Conservation (phyloP, 2,888 invertebrate genomes). For the Aleiodes alternator region DNA sequence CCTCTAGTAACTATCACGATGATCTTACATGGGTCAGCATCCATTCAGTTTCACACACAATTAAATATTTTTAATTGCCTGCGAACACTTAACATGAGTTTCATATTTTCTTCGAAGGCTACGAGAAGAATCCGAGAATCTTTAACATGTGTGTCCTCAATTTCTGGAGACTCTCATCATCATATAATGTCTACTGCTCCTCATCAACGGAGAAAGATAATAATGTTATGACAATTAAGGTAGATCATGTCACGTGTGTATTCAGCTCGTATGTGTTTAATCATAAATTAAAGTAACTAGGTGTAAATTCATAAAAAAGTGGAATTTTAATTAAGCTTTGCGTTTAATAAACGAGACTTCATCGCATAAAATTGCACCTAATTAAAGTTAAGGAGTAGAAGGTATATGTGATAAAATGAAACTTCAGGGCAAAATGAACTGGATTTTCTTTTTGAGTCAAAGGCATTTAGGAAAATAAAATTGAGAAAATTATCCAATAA, state of each 20-base stretch:
- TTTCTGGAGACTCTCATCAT: neutral
- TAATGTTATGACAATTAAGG: neutral
- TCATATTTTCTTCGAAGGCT: too few species aligned
- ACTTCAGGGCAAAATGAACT: neutral
- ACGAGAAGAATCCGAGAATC: neutral
- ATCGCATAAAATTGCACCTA: slow-evolving; percentile 9
- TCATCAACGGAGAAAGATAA: neutral
- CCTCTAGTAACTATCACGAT: too few species aligned
- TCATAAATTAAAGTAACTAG: neutral
- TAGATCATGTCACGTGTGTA: neutral
- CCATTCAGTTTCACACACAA: too few species aligned
- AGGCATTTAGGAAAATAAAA: too few species aligned
- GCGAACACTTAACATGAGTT: too few species aligned
- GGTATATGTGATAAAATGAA: neutral
- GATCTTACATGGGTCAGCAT: too few species aligned
- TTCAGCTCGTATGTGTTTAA: neutral
- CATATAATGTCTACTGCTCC: neutral
- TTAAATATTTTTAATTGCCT: too few species aligned
- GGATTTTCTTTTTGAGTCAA: too few species aligned
- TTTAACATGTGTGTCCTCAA: neutral
- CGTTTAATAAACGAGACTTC: slow-evolving; percentile 5
- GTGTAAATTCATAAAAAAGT: neutral
- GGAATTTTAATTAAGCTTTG: slow-evolving; percentile 19
- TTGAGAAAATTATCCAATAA: too few species aligned
- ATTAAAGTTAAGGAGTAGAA: neutral